Conservation (phyloP, 2,888 invertebrate genomes). For the Blastobasis lacticolella region DNA sequence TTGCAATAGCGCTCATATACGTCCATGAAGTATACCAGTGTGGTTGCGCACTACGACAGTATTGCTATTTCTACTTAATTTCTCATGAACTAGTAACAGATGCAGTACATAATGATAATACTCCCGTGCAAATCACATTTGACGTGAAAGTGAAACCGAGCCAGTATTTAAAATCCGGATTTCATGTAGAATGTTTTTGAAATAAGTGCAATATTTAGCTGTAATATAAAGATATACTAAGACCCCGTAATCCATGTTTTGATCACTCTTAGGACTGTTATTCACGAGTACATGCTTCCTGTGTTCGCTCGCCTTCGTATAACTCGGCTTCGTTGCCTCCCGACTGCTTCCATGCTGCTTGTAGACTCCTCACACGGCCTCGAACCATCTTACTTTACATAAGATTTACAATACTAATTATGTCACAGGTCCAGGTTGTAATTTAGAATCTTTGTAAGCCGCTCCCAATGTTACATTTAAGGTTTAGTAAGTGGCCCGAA, state of each 20-base stretch:
- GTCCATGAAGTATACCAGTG: not conserved
- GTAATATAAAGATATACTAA: slow-evolving; percentile 40
- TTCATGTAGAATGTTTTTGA: slow-evolving; percentile 57
- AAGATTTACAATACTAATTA: slow-evolving; percentile 37
- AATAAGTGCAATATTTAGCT: slow-evolving; percentile 65
- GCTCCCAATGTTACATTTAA: slow-evolving; percentile 63
- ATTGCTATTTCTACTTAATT: not conserved
- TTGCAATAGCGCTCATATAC: slow-evolving; percentile 7
- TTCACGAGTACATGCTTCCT: too few species aligned
- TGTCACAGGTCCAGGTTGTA: slow-evolving; percentile 71
- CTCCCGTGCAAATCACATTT: slow-evolving; percentile 11
- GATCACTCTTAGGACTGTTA: too few species aligned
- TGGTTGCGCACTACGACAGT: too few species aligned
- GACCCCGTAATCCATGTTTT: not conserved
- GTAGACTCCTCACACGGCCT: slow-evolving; percentile 44
- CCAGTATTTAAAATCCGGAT: slow-evolving; percentile 70
- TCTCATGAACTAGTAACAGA: slow-evolving; percentile 7
- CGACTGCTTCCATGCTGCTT: slow-evolving; percentile 50
- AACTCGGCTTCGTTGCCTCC: too few species aligned
- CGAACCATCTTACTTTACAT: slow-evolving; percentile 49
- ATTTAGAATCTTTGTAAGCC: slow-evolving; percentile 56
- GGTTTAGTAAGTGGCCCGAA: slow-evolving; percentile 53
- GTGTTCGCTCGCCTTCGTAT: too few species aligned
- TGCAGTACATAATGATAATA: too few species aligned
- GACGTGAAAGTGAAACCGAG: slow-evolving; percentile 62